Evolutionary conservation across 2,888 invertebrate genomes (phyloP), one percentile per base, ranked within the genome.

Genomic region (Meteorus colon): DNA sequence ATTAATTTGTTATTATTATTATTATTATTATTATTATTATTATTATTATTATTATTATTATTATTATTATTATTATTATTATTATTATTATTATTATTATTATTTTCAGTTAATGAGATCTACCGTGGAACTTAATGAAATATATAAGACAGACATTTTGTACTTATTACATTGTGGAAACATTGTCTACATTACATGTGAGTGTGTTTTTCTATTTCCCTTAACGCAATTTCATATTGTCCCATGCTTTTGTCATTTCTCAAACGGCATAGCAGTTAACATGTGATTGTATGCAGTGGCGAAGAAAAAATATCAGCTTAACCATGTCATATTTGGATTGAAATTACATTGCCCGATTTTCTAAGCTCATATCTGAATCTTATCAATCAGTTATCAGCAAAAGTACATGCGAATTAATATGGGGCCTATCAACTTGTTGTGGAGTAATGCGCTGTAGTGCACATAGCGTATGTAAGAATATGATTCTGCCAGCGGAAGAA

Each of bases 1-100:
- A 71, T 77, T 67, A 74, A 72, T n/a, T 62, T 69, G 19, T 62
- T 55, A 19, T 74, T 79, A 69, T 71, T 41, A 1, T n/a, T 37
- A 41, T 45, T 27, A 62, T 16, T 31, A 62, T 14, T 24, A 4
- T 14, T 60, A 29, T 16, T 19, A 66, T 66, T 41, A 48, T 67
- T 67, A 48, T 67, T 10, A 34, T 34, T 34, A 34, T 34, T 34
- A 34, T 34, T 34, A 34, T 34, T 34, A 24, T 24, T 24, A 24
- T 24, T 24, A 24, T 24, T 24, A 24, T 24, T 24, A 24, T 24
- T 24, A 24, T 24, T 24, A 24, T 24, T 24, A 24, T 24, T 24
- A 24, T 24, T 24, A 24, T 24, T 24, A 24, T 24, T 24, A 24
- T 24, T 24, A 24, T 24, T n/a, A n/a, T n/a, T n/a, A n/a, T n/a